Conservation (phyloP, 2,888 invertebrate genomes). For the Ptilodon capucinus region DNA sequence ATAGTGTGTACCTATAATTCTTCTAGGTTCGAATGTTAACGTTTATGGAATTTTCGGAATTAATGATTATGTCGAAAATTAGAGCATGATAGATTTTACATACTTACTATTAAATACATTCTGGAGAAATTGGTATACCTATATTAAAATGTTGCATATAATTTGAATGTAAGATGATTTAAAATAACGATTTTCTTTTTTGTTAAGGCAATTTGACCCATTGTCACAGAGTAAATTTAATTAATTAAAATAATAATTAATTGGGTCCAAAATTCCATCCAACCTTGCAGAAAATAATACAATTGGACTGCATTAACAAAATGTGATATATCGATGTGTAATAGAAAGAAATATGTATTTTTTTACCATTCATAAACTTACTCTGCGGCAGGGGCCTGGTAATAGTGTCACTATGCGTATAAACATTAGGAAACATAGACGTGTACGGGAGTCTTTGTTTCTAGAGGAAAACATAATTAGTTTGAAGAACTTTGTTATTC, state of each 20-base stretch:
- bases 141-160: slow-evolving; percentile 68
- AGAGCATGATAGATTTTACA: slow-evolving; percentile 66
- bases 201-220: slow-evolving; percentile 51
- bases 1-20: slow-evolving; percentile 45
- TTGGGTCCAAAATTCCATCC: slow-evolving; percentile 81
- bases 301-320: slow-evolving; percentile 67
- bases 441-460: slow-evolving; percentile 82
- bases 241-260: slow-evolving; percentile 63
- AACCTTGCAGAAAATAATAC: slow-evolving; percentile 63
- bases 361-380: slow-evolving; percentile 60
- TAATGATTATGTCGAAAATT: slow-evolving; percentile 61
- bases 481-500: slow-evolving; percentile 44
- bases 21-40: slow-evolving; percentile 32
- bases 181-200: slow-evolving; percentile 55
- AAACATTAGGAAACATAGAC: slow-evolving; percentile 67
- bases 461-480: slow-evolving; percentile 77
- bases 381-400: slow-evolving; percentile 66
- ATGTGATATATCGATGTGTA: slow-evolving; percentile 68
- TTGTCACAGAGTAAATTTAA: slow-evolving; percentile 69
- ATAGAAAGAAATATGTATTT: slow-evolving; percentile 60
- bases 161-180: slow-evolving; percentile 58
- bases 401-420: slow-evolving; percentile 49
- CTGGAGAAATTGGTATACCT: slow-evolving; percentile 63
- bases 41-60: slow-evolving; percentile 52
- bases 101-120: slow-evolving; percentile 44